Evolutionary conservation across 2,888 invertebrate genomes (phyloP).

Genomic region (Mycalesis mineus): DNA sequence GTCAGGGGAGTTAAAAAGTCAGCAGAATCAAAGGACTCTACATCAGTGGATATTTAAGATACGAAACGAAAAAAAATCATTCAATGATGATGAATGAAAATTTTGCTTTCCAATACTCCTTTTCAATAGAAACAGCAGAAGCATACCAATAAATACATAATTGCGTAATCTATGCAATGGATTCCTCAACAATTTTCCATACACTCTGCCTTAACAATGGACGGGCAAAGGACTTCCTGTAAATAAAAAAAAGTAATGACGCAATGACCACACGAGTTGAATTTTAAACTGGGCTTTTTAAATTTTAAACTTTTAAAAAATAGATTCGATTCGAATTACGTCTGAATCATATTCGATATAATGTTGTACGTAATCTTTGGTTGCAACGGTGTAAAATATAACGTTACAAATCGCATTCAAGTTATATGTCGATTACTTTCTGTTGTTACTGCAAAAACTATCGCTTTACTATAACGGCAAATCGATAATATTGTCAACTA

Average conservation of each 20-base stretch:
- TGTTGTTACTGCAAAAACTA: not conserved
- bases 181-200: not conserved
- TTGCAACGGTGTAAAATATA: constrained; percentile 4
- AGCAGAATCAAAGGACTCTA: too few species aligned
- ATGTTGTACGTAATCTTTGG: constrained; percentile 2
- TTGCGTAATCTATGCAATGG: not conserved
- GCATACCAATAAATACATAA: too few species aligned
- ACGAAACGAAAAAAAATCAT: too few species aligned
- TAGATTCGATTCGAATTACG: constrained; percentile 13
- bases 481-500: not conserved
- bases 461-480: not conserved
- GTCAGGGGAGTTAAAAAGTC: too few species aligned
- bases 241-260: constrained; percentile 8
- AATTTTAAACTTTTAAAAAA: too few species aligned
- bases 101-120: too few species aligned
- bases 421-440: not conserved
- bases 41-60: too few species aligned
- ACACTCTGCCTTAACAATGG: not conserved
- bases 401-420: constrained; percentile 7
- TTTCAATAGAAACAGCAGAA: too few species aligned
- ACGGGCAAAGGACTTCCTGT: constrained; percentile 10
- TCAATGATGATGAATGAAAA: too few species aligned
- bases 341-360: not conserved
- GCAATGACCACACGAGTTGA: constrained; percentile 6
- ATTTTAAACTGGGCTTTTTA: too few species aligned